Percentiles rank a stretch among this genome's conserved stretches.
phyloP scores from a whole-genome alignment of 2,888 invertebrate species.

The Colletes collaris region DNA sequence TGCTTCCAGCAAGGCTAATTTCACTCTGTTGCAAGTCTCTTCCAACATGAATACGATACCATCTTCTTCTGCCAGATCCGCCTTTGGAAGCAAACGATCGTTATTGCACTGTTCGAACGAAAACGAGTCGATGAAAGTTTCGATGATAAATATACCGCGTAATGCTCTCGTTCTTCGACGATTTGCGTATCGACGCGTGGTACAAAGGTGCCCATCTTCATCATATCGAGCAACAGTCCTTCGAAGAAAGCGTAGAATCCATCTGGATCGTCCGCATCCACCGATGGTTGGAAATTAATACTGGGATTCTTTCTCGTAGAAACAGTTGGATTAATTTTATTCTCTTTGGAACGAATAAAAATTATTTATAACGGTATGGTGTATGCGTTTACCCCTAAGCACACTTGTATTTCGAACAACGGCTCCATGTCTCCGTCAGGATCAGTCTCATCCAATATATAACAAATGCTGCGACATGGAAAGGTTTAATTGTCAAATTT shows the following conservation, averaged over 20 bases:
- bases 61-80: conserved; percentile 76
- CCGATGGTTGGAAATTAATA: conserved; percentile 89
- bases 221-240: conserved; percentile 90
- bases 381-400: conserved; percentile 85
- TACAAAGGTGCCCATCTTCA: conserved; percentile 89
- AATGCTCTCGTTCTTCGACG: conserved; percentile 70
- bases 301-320: conserved; percentile 88
- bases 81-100: conserved; percentile 72
- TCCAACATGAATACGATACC: conserved; percentile 78
- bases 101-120: background rate
- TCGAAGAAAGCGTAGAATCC: conserved; percentile 89
- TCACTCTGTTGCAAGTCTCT: conserved; percentile 77
- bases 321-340: conserved; percentile 57
- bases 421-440: conserved; percentile 86
- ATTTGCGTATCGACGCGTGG: conserved; percentile 84
- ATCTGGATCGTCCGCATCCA: conserved; percentile 87
- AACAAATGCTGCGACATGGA: conserved; percentile 83
- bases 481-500: too few species aligned
- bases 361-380: too few species aligned
- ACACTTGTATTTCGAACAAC: conserved; percentile 90
- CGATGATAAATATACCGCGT: conserved; percentile 66
- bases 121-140: background rate
- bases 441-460: conserved; percentile 87
- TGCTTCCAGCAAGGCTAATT: conserved; percentile 70
- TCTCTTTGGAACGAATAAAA: too few species aligned